phyloP scores from a whole-genome alignment of 2,113 vertebrate genomes.

The Myotis lucifugus region DNA sequence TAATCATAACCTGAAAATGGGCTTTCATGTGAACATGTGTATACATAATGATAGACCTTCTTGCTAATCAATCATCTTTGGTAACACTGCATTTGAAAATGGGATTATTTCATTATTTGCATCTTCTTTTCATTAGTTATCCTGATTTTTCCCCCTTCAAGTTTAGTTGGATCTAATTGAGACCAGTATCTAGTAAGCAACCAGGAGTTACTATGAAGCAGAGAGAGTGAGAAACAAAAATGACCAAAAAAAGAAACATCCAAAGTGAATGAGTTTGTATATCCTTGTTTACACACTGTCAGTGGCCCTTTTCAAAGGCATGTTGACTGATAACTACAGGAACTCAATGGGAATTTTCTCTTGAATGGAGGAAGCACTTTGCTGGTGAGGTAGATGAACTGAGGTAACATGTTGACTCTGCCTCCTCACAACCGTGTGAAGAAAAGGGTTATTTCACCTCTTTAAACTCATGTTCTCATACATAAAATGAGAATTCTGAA shows the following conservation, averaged over 20 bases:
- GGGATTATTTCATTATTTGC: neutral
- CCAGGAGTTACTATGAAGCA: neutral
- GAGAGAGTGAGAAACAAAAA: neutral
- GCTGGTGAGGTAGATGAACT: neutral
- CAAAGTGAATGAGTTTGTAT: neutral
- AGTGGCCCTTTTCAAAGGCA: neutral
- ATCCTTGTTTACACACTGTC: neutral
- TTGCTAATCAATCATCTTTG: neutral
- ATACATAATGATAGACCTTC: neutral
- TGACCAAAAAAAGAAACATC: neutral
- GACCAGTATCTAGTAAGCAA: neutral
- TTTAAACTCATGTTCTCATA: neutral
- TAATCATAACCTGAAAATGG: constrained; percentile 12
- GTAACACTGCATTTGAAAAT: neutral
- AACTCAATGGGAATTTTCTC: neutral
- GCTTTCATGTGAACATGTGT: neutral
- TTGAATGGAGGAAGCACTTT: neutral
- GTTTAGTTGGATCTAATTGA: neutral
- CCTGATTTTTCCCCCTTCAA: neutral
- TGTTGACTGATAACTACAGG: neutral
- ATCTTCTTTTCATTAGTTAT: neutral
- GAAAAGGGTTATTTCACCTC: neutral
- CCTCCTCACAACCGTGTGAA: neutral
- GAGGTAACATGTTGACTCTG: neutral
- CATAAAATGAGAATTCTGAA: neutral